phyloP scores from a whole-genome alignment of 2,113 vertebrate species.

The Phalacrocorax aristotelis region DNA sequence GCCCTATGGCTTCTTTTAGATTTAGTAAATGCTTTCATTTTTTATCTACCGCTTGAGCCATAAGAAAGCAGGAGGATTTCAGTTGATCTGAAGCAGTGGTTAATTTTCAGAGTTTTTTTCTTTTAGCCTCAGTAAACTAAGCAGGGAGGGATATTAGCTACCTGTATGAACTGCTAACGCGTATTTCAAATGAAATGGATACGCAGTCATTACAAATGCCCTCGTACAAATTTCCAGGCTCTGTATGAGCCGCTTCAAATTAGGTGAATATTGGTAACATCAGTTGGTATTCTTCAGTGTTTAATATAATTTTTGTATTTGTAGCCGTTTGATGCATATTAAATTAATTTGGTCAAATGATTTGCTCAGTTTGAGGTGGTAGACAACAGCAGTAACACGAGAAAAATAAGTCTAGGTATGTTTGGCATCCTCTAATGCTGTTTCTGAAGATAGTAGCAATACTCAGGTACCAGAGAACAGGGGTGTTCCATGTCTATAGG shows the following conservation, averaged over 20 bases:
- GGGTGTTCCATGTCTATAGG: not conserved
- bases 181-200: not conserved
- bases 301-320: not conserved
- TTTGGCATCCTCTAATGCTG: not conserved
- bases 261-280: not conserved
- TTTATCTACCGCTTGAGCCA: not conserved
- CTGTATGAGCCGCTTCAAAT: not conserved
- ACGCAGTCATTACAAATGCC: not conserved
- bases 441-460: not conserved
- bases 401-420: too few relatives aligned
- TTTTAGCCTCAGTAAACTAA: not conserved
- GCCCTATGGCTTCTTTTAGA: not conserved
- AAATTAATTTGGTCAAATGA: not conserved
- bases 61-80: conserved; percentile 33
- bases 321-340: not conserved
- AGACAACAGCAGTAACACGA: not conserved
- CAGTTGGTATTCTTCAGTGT: not conserved
- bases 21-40: conserved; percentile 4
- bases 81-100: not conserved
- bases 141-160: not conserved
- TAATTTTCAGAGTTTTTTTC: not conserved
- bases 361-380: not conserved
- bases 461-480: not conserved
- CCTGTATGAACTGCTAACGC: not conserved
- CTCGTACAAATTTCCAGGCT: not conserved